Percentiles rank a stretch among this genome's conserved stretches.
These are phyloP conservation scores for Danionella dracula DNA, from an alignment of 2,797 vertebrate genomes.

Conservation along the genomic window DNA sequence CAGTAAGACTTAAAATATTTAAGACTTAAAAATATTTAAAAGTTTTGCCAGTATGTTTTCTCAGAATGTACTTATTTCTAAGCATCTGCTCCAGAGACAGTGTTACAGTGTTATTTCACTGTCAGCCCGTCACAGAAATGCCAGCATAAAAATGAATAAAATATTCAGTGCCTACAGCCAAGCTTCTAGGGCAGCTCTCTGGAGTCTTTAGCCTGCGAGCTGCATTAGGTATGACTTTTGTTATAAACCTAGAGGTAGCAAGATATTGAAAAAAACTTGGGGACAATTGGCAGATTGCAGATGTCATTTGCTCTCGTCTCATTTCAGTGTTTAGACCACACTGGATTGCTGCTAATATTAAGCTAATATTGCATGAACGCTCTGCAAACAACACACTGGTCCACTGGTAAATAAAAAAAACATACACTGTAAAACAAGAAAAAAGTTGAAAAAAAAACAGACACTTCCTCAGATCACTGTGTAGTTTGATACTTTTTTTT, in stretches of 20 bases:
- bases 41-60: too few relatives aligned
- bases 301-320: neutral
- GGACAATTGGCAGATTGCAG: neutral
- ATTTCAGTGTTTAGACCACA: neutral
- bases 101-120: constrained; percentile 17
- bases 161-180: constrained; percentile 49
- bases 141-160: constrained; percentile 46
- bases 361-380: too few relatives aligned
- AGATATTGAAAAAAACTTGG: neutral
- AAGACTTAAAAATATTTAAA: too few relatives aligned
- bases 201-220: neutral
- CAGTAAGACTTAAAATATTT: too few relatives aligned
- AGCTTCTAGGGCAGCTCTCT: constrained; percentile 24
- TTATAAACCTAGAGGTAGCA: neutral
- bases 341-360: neutral
- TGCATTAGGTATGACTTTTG: neutral
- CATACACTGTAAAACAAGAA: too few relatives aligned
- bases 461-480: too few relatives aligned
- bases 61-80: neutral
- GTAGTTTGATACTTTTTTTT: too few relatives aligned
- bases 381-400: too few relatives aligned
- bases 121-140: constrained; percentile 38
- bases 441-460: too few relatives aligned
- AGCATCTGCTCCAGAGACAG: neutral
- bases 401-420: too few relatives aligned